These are phyloP conservation scores for Caenorhabditis elegans DNA, from an alignment of 1,140 invertebrate genomes.

Conservation along the genomic window DNA sequence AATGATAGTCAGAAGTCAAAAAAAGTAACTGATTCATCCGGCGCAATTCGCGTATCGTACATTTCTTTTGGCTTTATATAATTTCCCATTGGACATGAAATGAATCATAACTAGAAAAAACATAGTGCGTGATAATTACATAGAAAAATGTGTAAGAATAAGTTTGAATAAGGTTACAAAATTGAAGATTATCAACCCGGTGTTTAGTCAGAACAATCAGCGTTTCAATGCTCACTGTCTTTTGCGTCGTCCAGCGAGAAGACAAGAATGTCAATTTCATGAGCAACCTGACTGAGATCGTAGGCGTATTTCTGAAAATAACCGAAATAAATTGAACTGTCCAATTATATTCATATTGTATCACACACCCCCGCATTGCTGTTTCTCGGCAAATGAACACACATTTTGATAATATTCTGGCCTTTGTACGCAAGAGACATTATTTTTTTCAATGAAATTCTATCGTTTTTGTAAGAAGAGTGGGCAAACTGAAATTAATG, in stretches of 20 bases:
- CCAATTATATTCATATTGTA: not conserved
- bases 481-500: not conserved
- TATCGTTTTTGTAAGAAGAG: not conserved
- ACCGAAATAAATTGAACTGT: not conserved
- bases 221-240: not conserved
- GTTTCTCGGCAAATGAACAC: not conserved
- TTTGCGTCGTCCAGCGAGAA: not conserved
- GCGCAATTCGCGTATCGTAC: too few relatives aligned
- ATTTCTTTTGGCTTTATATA: too few relatives aligned
- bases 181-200: too few relatives aligned
- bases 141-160: too few relatives aligned
- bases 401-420: slow-evolving; percentile 7
- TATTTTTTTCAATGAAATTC: not conserved
- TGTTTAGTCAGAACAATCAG: not conserved
- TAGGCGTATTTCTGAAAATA: slow-evolving; percentile 1
- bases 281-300: not conserved
- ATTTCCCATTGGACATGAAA: too few relatives aligned
- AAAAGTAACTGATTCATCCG: too few relatives aligned
- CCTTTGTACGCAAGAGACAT: slow-evolving; percentile 14
- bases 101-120: too few relatives aligned
- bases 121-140: too few relatives aligned
- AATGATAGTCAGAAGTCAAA: too few relatives aligned
- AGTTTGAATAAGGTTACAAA: too few relatives aligned
- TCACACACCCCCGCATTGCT: slow-evolving; percentile 10
- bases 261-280: slow-evolving; percentile 1